Percentiles rank a stretch among this genome's conserved stretches.
Conservation (phyloP, 2,113 vertebrate genomes). For the Jaculus jaculus region DNA sequence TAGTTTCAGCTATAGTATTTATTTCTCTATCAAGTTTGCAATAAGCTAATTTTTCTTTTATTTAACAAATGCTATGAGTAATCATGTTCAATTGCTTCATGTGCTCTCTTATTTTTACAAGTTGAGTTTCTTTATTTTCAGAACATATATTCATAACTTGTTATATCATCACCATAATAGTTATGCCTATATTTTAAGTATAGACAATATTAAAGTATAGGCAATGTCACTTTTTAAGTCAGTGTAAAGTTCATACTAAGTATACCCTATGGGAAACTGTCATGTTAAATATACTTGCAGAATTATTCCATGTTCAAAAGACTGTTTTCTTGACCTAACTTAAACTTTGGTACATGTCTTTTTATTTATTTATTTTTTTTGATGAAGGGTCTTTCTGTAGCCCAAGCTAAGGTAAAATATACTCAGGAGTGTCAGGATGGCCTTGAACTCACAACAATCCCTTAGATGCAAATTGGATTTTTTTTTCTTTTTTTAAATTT, state of each 20-base stretch:
- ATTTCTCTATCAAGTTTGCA: constrained; percentile 25
- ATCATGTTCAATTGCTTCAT: constrained; percentile 25
- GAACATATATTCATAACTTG: background rate
- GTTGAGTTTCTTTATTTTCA: constrained; percentile 25
- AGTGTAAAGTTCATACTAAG: background rate
- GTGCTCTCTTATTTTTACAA: background rate
- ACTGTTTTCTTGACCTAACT: background rate
- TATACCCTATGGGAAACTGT: background rate
- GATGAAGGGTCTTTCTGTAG: no score
- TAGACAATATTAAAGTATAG: background rate
- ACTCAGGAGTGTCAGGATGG: no score
- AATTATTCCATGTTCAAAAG: background rate
- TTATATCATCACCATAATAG: background rate
- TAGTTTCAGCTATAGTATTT: background rate
- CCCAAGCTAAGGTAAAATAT: no score
- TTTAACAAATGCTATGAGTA: background rate
- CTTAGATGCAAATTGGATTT: background rate
- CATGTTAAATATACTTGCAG: constrained; percentile 20
- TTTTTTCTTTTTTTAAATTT: no score
- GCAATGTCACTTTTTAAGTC: background rate
- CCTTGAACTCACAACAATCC: background rate
- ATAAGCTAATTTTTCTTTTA: constrained; percentile 11
- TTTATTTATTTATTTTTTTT: no score
- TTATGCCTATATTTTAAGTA: background rate
- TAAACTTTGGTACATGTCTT: no score